A percentile compares a stretch with the other conserved stretches of the same genome.
phyloP scores from a whole-genome alignment of 2,888 invertebrate genomes.

The Apamea monoglypha region DNA sequence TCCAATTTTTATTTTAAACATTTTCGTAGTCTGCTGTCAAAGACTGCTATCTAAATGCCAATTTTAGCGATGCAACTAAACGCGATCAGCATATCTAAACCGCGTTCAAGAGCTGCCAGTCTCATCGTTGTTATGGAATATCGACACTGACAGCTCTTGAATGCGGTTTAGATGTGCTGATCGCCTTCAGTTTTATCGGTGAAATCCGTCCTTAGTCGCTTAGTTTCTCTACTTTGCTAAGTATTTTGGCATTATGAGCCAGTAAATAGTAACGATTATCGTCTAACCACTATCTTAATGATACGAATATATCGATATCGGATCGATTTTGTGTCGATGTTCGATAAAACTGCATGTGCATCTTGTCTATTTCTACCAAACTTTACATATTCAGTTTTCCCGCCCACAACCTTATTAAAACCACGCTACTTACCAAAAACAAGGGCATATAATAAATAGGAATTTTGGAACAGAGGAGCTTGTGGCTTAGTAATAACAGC shows the following conservation, averaged over 20 bases:
- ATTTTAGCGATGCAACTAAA: not conserved
- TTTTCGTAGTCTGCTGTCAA: not conserved
- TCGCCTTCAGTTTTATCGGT: not conserved
- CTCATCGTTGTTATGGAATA: no score
- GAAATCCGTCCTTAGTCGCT: not conserved
- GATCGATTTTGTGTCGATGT: no score
- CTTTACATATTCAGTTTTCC: not conserved
- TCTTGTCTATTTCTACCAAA: not conserved
- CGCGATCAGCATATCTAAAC: not conserved
- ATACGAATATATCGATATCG: not conserved
- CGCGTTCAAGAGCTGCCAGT: no score
- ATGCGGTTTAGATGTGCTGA: not conserved
- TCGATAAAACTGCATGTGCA: not conserved
- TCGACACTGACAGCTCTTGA: no score
- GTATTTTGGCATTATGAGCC: no score
- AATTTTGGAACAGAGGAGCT: no score
- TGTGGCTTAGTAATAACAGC: no score
- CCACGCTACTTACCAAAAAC: no score
- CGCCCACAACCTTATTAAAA: not conserved
- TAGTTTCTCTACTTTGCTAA: conserved; percentile 7
- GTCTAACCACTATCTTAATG: conserved; percentile 7
- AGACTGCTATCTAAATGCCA: not conserved
- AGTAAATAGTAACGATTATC: conserved; percentile 21
- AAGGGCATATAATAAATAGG: no score
- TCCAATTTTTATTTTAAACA: not conserved